A percentile compares a stretch with the other conserved stretches of the same genome.
Conservation (phyloP, 2,888 invertebrate species). For the Baccha elongata region DNA sequence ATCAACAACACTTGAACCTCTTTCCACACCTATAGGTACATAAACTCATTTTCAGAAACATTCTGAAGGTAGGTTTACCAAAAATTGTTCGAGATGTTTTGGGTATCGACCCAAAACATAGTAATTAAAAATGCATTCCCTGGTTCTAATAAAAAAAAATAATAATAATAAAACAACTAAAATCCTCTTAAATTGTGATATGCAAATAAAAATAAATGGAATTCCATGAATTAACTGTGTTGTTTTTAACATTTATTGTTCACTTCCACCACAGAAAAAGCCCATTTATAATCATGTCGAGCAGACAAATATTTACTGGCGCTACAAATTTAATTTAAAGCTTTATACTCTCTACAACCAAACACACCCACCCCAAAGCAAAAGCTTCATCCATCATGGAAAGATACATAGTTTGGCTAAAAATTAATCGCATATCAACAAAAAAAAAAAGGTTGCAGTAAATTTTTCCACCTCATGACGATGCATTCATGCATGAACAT, state of each 20-base stretch:
- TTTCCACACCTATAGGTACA: too few relatives aligned
- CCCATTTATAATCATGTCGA: slow-evolving; percentile 7
- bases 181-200: background rate
- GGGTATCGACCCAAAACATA: too few relatives aligned
- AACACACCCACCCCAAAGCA: background rate
- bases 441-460: slow-evolving; percentile 52
- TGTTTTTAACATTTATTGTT: background rate
- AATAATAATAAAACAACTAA: too few relatives aligned
- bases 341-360: background rate
- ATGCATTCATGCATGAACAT: slow-evolving; percentile 29
- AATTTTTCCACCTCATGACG: slow-evolving; percentile 8
- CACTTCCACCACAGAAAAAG: slow-evolving; percentile 16
- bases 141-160: too few relatives aligned
- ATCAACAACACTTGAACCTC: too few relatives aligned
- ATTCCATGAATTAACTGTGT: too few relatives aligned
- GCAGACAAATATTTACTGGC: slow-evolving; percentile 28
- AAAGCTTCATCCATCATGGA: slow-evolving; percentile 5
- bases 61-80: too few relatives aligned
- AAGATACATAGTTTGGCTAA: slow-evolving; percentile 39
- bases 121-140: too few relatives aligned
- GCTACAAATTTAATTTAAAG: slow-evolving; percentile 19
- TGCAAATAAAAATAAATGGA: background rate
- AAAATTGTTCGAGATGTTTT: too few relatives aligned
- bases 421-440: slow-evolving; percentile 52
- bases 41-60: too few relatives aligned